These are phyloP conservation scores for Spea bombifrons DNA, from an alignment of 2,113 vertebrate species.

Conservation along the genomic window DNA sequence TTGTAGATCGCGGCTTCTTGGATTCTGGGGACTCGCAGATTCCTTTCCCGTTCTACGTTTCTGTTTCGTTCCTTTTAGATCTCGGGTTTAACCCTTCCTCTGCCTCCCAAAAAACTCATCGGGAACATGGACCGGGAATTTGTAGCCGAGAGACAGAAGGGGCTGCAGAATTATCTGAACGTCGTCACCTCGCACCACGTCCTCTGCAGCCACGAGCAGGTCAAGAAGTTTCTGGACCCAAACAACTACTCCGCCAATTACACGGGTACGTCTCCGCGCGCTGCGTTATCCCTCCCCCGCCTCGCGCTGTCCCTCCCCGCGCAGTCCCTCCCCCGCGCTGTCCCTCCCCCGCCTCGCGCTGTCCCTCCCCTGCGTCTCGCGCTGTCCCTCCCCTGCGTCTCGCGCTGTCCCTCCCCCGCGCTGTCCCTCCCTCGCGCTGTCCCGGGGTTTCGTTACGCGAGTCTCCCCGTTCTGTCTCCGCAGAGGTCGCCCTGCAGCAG, in stretches of 20 bases:
- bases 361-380: too few species aligned
- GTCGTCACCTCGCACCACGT: slow-evolving; percentile 88
- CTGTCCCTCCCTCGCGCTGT: too few species aligned
- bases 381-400: too few species aligned
- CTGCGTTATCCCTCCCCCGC: too few species aligned
- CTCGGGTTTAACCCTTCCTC: slow-evolving; percentile 83
- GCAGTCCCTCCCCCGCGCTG: too few species aligned
- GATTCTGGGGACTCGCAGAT: too few species aligned
- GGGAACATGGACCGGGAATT: slow-evolving; percentile 98
- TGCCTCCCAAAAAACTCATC: slow-evolving; percentile 94
- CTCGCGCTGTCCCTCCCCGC: too few species aligned
- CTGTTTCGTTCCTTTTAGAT: slow-evolving; percentile 68
- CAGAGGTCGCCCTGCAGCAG: slow-evolving; percentile 96
- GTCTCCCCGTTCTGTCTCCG: too few species aligned
- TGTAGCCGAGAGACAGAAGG: slow-evolving; percentile 92
- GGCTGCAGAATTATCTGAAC: slow-evolving; percentile 90
- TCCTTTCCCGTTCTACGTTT: background rate
- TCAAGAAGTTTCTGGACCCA: slow-evolving; percentile 94
- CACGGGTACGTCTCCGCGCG: slow-evolving; percentile 84
- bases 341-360: too few species aligned
- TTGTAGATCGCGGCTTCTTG: too few species aligned
- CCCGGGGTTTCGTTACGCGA: too few species aligned
- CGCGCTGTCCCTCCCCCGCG: too few species aligned
- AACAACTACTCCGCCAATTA: slow-evolving; percentile 93
- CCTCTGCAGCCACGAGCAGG: slow-evolving; percentile 80